A percentile compares a stretch with the other conserved stretches of the same genome.
phyloP scores from a whole-genome alignment of 2,113 vertebrate species.

The Osmerus mordax region DNA sequence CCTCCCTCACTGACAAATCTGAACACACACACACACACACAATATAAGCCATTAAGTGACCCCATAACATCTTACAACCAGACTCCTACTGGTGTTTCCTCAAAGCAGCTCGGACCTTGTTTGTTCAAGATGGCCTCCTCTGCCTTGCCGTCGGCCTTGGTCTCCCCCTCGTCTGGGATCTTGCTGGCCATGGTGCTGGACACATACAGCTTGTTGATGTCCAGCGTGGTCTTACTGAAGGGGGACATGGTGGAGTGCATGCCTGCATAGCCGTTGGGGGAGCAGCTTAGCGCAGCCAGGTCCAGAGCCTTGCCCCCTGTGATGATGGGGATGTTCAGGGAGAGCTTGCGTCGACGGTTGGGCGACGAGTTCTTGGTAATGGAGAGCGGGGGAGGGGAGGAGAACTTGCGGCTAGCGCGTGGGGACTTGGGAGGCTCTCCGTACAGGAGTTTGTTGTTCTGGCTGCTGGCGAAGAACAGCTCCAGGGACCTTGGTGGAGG shows the following conservation, averaged over 20 bases:
- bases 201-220: conserved; percentile 93
- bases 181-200: conserved; percentile 81
- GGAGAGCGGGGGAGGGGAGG: conserved; percentile 90
- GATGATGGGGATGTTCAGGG: conserved; percentile 98
- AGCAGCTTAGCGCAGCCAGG: conserved; percentile 87
- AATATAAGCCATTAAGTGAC: background rate
- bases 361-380: conserved; percentile 89
- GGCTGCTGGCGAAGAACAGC: conserved; percentile 92
- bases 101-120: conserved; percentile 70
- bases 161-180: conserved; percentile 79
- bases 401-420: conserved; percentile 92
- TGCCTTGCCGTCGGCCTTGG: conserved; percentile 67
- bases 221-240: conserved; percentile 89
- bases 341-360: conserved; percentile 93
- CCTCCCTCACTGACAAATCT: conserved; percentile 79
- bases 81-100: background rate
- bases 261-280: conserved; percentile 85
- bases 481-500: conserved; percentile 85
- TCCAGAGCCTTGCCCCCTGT: conserved; percentile 95
- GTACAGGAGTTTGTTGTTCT: conserved; percentile 93
- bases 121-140: conserved; percentile 76
- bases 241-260: conserved; percentile 87
- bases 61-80: background rate
- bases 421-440: conserved; percentile 95
- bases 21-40: conserved; percentile 23